Conservation (phyloP, 2,888 invertebrate genomes). For the Crocallis elinguaria region DNA sequence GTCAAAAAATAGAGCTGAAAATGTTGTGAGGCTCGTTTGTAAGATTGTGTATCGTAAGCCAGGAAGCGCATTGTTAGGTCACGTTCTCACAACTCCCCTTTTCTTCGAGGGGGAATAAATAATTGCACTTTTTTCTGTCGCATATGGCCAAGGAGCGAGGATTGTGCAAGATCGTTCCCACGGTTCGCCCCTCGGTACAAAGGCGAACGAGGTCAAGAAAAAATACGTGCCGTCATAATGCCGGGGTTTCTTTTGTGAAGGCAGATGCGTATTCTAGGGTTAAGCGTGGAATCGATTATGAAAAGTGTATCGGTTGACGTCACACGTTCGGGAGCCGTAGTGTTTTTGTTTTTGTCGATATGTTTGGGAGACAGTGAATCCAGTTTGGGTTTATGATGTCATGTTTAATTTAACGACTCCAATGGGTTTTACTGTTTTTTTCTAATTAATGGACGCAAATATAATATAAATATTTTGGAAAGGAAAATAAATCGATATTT, state of each 20-base stretch:
- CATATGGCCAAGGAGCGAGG: slow-evolving; percentile 83
- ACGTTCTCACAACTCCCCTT: slow-evolving; percentile 85
- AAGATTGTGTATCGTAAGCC: slow-evolving; percentile 79
- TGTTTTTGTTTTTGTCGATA: neutral
- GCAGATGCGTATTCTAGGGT: slow-evolving; percentile 81
- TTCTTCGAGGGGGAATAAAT: slow-evolving; percentile 84
- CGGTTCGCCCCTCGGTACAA: slow-evolving; percentile 80
- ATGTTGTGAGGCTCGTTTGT: slow-evolving; percentile 53
- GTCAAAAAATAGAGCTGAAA: slow-evolving; percentile 61
- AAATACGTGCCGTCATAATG: slow-evolving; percentile 80
- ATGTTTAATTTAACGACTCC: no score
- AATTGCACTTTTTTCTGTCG: slow-evolving; percentile 85
- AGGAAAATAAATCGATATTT: no score
- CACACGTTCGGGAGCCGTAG: slow-evolving; percentile 31
- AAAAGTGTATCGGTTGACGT: slow-evolving; percentile 75
- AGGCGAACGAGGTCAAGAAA: slow-evolving; percentile 82
- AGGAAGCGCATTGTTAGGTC: slow-evolving; percentile 85
- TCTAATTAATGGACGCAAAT: no score
- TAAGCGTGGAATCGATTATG: slow-evolving; percentile 72
- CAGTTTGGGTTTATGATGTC: neutral
- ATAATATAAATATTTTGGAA: no score
- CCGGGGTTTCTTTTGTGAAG: slow-evolving; percentile 75
- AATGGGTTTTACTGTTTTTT: no score
- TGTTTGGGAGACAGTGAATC: neutral
- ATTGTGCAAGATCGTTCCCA: slow-evolving; percentile 82